Base-by-base conservation (phyloP, 1,140 invertebrate genomes). In the Bathynomus jamesi region DNA sequence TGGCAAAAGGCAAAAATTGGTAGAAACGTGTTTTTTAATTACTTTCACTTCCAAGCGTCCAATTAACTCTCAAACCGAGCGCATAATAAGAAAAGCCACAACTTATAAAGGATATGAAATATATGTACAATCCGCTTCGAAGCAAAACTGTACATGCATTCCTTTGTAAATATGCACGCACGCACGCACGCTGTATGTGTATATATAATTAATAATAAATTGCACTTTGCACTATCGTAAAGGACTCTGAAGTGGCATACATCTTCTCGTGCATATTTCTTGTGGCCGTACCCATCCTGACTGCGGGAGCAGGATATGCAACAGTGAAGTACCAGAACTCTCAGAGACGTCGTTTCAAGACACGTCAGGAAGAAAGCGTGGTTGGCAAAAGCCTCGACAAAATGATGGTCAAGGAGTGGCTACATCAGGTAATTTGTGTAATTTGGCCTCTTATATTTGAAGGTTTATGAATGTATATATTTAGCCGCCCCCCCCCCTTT, bases 161-260 rank as follows among this genome's bases (percentile, higher is more conserved):
- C n/a, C n/a, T n/a, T n/a, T n/a, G n/a, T n/a, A n/a, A n/a, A n/a
- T n/a, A n/a, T n/a, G n/a, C n/a, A n/a, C n/a, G n/a, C n/a, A n/a
- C n/a, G n/a, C n/a, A n/a, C n/a, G n/a, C n/a, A n/a, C n/a, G n/a
- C n/a, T n/a, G n/a, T n/a, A n/a, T n/a, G n/a, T n/a, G n/a, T n/a
- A n/a, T n/a, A n/a, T n/a, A n/a, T n/a, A n/a, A n/a, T n/a, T n/a
- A n/a, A n/a, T n/a, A n/a, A n/a, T n/a, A n/a, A n/a, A n/a, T n/a
- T n/a, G n/a, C n/a, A n/a, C 32, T 40, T 40, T 40, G 17, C 17
- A 8, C 17, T 40, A 40, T 53, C 13, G 13, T 53, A 1, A 53
- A 95, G 85, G 96, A 95, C 25, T 98, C 95, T 79, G 96, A 99
- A 83, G 85, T 98, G 61, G 91, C 94, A 2, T 99, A 95, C 83